These are phyloP conservation scores for Nyctalus aviator DNA, from an alignment of 2,797 vertebrate genomes.

Conservation along the genomic window DNA sequence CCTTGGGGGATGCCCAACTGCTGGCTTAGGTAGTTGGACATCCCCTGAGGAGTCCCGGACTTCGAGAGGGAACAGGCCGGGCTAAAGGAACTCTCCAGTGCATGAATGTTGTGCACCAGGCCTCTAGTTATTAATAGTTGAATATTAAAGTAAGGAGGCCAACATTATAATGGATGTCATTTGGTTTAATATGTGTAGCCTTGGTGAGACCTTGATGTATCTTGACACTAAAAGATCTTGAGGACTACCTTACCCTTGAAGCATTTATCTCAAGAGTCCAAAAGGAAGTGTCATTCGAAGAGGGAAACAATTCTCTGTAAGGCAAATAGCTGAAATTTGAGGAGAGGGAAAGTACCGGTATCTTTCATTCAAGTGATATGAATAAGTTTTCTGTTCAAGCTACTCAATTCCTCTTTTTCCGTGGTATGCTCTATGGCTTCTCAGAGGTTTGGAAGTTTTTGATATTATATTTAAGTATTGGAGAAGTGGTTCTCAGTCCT, in stretches of 20 bases:
- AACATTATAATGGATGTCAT: not conserved
- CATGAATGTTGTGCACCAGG: too few species aligned
- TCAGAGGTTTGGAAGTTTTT: slow-evolving; percentile 52
- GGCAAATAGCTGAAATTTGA: slow-evolving; percentile 31
- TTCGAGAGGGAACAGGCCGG: too few species aligned
- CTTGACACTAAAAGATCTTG: slow-evolving; percentile 4
- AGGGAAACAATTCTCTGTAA: slow-evolving; percentile 8
- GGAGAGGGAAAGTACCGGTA: not conserved
- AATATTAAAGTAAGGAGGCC: not conserved
- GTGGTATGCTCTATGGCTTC: slow-evolving; percentile 25
- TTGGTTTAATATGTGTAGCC: slow-evolving; percentile 18
- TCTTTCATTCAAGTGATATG: not conserved
- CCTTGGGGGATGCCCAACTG: too few species aligned
- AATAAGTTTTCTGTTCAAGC: not conserved
- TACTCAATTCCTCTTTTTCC: slow-evolving; percentile 25
- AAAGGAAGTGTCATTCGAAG: not conserved
- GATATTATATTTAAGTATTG: slow-evolving; percentile 51
- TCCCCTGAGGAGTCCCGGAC: too few species aligned
- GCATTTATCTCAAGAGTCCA: slow-evolving; percentile 2
- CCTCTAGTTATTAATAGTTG: not conserved
- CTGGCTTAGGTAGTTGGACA: too few species aligned
- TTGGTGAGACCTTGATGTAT: not conserved
- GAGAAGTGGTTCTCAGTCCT: slow-evolving; percentile 30
- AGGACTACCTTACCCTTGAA: slow-evolving; percentile 55
- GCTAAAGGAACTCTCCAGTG: too few species aligned